A percentile compares a stretch with the other conserved stretches of the same genome.
Evolutionary conservation across 2,113 vertebrate species (phyloP).

Genomic region (Amphiprion ocellaris): DNA sequence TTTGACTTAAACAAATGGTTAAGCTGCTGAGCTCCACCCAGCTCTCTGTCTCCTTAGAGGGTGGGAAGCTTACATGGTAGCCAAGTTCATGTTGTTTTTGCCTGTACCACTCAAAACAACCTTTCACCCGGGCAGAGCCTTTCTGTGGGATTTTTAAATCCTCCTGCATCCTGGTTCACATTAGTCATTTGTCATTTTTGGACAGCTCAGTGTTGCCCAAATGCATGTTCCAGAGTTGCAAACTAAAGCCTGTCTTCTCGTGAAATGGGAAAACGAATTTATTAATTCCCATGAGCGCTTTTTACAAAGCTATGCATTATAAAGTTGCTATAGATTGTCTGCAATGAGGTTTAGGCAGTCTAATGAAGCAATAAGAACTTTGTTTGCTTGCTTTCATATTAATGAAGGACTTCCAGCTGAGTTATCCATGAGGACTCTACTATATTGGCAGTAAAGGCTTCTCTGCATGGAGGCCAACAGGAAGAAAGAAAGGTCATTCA

Average conservation of each 20-base stretch:
- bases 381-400: not conserved
- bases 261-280: constrained; percentile 28
- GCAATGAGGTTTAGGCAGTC: constrained; percentile 13
- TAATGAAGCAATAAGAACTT: not conserved
- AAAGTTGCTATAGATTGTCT: not conserved
- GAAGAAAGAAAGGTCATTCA: constrained; percentile 13
- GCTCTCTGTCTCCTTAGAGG: constrained; percentile 77
- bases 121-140: constrained; percentile 43
- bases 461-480: constrained; percentile 17
- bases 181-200: constrained; percentile 33
- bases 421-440: too few species aligned
- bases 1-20: constrained; percentile 60
- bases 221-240: not conserved
- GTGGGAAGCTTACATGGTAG: constrained; percentile 71
- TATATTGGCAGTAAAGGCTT: not conserved
- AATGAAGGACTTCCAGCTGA: constrained; percentile 21
- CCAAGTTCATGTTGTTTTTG: constrained; percentile 73
- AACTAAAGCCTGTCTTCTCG: not conserved
- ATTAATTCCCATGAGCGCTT: not conserved
- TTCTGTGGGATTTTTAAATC: constrained; percentile 60
- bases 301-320: not conserved
- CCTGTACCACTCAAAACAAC: constrained; percentile 48
- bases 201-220: not conserved
- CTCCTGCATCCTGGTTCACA: constrained; percentile 48
- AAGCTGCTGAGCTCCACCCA: constrained; percentile 72